A percentile compares a stretch with the other conserved stretches of the same genome.
phyloP scores from a whole-genome alignment of 1,140 invertebrate species.

The Gryon sp. region DNA sequence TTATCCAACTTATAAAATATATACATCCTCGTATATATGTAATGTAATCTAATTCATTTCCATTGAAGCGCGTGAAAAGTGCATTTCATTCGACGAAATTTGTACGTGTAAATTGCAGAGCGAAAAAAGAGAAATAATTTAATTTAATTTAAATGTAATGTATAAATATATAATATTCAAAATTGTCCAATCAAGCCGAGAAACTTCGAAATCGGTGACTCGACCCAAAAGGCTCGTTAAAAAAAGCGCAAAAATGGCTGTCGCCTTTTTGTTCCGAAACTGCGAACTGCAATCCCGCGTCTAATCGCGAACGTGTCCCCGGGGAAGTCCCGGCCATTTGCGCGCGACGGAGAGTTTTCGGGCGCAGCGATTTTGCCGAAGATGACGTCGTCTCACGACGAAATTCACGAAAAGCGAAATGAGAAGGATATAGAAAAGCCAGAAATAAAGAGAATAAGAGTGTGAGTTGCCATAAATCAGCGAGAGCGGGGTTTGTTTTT shows the following conservation, averaged over 20 bases:
- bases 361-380: conserved; percentile 37
- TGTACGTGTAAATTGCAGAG: too few species aligned
- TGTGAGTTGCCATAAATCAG: conserved; percentile 63
- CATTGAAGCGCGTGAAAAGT: too few species aligned
- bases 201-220: conserved; percentile 7
- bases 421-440: too few species aligned
- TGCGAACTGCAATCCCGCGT: conserved; percentile 54
- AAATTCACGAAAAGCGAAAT: conserved; percentile 18
- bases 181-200: conserved; percentile 42
- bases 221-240: conserved; percentile 26
- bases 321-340: conserved; percentile 39
- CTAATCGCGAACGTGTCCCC: conserved; percentile 53
- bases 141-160: conserved; percentile 19
- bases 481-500: conserved; percentile 46
- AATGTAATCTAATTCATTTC: too few species aligned
- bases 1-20: conserved; percentile 9
- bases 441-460: too few species aligned
- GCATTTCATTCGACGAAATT: not conserved
- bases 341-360: conserved; percentile 35
- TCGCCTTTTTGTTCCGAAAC: conserved; percentile 47
- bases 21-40: not conserved
- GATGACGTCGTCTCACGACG: conserved; percentile 49
- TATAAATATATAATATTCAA: conserved; percentile 19
- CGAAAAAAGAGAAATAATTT: not conserved
- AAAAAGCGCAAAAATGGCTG: conserved; percentile 28